Conservation (phyloP, 2,888 invertebrate genomes). For the Ormyrus pomaceus region DNA sequence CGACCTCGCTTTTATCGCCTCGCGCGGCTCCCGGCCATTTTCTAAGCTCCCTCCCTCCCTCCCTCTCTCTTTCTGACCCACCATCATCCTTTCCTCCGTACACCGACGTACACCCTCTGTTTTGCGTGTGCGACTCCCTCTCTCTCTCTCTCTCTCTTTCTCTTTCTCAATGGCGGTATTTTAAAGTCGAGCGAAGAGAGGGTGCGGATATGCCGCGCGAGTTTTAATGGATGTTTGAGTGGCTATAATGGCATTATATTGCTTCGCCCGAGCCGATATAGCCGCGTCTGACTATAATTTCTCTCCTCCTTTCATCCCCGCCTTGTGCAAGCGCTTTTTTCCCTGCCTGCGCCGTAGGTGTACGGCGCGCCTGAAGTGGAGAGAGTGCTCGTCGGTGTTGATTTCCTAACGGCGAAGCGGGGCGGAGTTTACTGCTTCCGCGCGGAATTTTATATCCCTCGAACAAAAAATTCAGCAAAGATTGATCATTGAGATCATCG, state of each 20-base stretch:
- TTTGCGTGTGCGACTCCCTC: background rate
- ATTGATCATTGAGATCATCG: no score
- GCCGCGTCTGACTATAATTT: constrained; percentile 28
- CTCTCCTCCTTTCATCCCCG: background rate
- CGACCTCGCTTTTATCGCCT: constrained; percentile 6
- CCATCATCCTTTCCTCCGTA: background rate
- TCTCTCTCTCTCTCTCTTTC: no score
- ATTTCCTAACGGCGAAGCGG: no score
- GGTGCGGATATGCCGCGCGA: background rate
- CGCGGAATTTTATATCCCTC: no score
- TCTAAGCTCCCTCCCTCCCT: constrained; percentile 16
- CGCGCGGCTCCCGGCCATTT: constrained; percentile 17
- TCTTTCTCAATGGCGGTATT: background rate
- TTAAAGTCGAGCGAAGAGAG: constrained; percentile 12
- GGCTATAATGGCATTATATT: constrained; percentile 22
- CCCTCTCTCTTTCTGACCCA: constrained; percentile 1
- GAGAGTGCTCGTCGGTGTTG: no score
- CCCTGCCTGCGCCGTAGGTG: no score
- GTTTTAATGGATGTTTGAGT: constrained; percentile 50
- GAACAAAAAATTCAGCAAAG: no score
- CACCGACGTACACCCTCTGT: background rate
- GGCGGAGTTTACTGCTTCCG: no score
- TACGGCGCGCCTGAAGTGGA: no score
- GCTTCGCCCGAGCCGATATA: constrained; percentile 4
- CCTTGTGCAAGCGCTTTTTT: no score